phyloP scores from a whole-genome alignment of 2,888 invertebrate genomes.

The Pteria penguin region DNA sequence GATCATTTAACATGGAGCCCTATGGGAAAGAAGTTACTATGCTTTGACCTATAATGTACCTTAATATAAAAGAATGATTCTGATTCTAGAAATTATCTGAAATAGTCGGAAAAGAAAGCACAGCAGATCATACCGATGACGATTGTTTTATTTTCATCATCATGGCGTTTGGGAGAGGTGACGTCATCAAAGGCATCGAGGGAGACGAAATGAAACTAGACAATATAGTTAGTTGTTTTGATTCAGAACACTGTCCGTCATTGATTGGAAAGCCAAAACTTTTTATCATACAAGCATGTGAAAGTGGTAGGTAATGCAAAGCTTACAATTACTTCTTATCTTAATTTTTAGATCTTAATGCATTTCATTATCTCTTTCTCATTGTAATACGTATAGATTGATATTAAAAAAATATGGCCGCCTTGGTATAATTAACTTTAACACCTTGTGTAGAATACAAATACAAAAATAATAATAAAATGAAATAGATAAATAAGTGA shows the following conservation, averaged over 20 bases:
- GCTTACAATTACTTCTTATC: background rate
- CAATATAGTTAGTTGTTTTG: slow-evolving; percentile 24
- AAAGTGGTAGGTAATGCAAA: background rate
- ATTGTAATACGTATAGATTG: no score
- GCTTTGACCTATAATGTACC: no score
- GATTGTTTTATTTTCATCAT: slow-evolving; percentile 27
- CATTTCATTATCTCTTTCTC: background rate
- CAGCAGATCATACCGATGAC: background rate
- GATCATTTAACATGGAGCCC: no score
- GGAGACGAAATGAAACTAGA: slow-evolving; percentile 11
- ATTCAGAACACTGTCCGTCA: slow-evolving; percentile 28
- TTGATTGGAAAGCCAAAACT: slow-evolving; percentile 37
- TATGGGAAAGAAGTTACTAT: no score
- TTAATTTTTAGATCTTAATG: background rate
- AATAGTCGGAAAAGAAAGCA: slow-evolving; percentile 1
- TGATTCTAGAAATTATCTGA: background rate
- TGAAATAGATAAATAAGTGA: no score
- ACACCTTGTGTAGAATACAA: no score
- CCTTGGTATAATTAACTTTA: no score
- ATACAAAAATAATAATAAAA: background rate
- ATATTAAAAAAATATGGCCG: no score
- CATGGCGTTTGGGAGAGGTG: slow-evolving; percentile 33
- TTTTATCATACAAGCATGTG: slow-evolving; percentile 33
- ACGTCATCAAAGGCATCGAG: slow-evolving; percentile 19
- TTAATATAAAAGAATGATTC: background rate